phyloP scores from a whole-genome alignment of 2,888 invertebrate species.

The Apoda limacodes region DNA sequence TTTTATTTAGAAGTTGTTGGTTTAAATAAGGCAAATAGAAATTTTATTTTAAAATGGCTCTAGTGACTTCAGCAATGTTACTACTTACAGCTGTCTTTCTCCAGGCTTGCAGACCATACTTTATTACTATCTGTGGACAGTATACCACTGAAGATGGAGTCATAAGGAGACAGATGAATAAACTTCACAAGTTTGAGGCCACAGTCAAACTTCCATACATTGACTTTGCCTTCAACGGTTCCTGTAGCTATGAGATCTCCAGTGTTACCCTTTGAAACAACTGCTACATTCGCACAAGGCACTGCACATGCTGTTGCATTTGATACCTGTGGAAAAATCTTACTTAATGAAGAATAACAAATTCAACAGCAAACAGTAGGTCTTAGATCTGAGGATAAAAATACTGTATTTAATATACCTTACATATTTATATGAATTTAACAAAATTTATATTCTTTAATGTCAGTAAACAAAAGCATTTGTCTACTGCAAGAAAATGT shows the following conservation, averaged over 20 bases:
- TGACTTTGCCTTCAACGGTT: constrained; percentile 74
- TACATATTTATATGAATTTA: no score
- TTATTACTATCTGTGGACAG: constrained; percentile 49
- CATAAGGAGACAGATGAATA: constrained; percentile 61
- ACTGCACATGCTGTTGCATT: constrained; percentile 85
- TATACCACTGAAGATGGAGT: constrained; percentile 61
- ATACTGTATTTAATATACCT: no score
- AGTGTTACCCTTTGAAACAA: constrained; percentile 72
- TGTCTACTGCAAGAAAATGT: no score
- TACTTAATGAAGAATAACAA: no score
- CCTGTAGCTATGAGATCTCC: constrained; percentile 70
- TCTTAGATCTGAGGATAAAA: no score
- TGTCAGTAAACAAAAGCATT: no score
- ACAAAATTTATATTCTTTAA: no score
- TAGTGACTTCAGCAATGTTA: no score
- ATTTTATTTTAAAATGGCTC: no score
- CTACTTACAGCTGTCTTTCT: constrained; percentile 59
- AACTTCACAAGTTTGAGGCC: constrained; percentile 78
- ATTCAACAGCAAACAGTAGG: not conserved
- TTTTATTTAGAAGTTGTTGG: no score
- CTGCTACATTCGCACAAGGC: constrained; percentile 60
- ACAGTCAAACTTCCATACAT: constrained; percentile 86
- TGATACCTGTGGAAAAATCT: constrained; percentile 64
- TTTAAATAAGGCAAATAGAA: no score
- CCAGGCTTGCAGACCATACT: constrained; percentile 58